Percentiles rank a stretch among this genome's conserved stretches.
These are phyloP conservation scores for Zoanthus sociatus DNA, from an alignment of 92 coral and sea anemone genomes.

Conservation along the genomic window DNA sequence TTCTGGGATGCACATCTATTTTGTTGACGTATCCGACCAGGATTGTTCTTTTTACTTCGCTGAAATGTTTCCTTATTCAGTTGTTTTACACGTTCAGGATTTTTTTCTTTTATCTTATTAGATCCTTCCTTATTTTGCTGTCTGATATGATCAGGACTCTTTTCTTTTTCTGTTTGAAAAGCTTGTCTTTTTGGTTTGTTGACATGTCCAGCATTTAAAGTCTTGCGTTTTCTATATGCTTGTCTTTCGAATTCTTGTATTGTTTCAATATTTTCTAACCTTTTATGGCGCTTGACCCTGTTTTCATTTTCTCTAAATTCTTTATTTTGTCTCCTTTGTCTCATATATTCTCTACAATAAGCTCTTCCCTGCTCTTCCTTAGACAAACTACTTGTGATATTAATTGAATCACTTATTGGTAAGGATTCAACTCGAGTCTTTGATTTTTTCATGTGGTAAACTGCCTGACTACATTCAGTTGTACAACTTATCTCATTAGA, in stretches of 20 bases:
- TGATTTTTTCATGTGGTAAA: conserved; percentile 15
- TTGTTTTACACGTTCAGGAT: conserved; percentile 6
- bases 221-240: conserved; percentile 13
- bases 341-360: conserved; percentile 49
- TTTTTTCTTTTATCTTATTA: conserved; percentile 16
- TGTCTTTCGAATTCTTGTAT: conserved; percentile 16
- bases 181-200: conserved; percentile 12
- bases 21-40: not conserved
- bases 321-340: conserved; percentile 44
- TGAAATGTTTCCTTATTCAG: conserved; percentile 15
- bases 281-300: conserved; percentile 53
- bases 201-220: conserved; percentile 19
- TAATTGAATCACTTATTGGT: not conserved
- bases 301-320: conserved; percentile 55
- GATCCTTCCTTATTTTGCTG: conserved; percentile 10
- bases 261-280: conserved; percentile 45
- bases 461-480: conserved; percentile 24
- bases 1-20: conserved; percentile 10
- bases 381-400: conserved; percentile 29
- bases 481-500: conserved; percentile 6
- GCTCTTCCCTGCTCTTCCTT: conserved; percentile 41
- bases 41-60: conserved; percentile 21
- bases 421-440: conserved; percentile 6
- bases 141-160: conserved; percentile 22
- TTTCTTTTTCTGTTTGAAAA: conserved; percentile 11